These are phyloP conservation scores for Rousettus madagascariensis DNA, from an alignment of 2,797 vertebrate species.

Conservation along the genomic window DNA sequence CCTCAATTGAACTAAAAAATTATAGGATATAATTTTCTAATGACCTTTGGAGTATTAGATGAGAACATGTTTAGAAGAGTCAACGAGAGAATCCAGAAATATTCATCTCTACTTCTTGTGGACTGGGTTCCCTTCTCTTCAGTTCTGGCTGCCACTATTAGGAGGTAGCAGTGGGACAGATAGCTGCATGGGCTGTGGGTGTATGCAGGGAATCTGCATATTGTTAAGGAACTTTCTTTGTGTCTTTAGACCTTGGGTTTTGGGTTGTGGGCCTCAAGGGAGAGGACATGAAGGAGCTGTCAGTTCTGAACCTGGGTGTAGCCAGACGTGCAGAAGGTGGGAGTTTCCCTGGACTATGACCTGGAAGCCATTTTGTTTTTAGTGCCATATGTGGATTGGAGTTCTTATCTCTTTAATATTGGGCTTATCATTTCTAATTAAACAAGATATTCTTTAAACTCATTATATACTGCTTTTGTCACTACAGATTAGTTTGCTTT, in stretches of 20 bases:
- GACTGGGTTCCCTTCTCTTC: neutral
- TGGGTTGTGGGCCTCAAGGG: neutral
- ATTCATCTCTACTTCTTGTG: neutral
- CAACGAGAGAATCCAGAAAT: neutral
- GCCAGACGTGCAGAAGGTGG: neutral
- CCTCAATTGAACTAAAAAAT: too few relatives aligned
- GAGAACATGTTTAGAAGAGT: neutral
- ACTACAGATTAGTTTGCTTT: constrained; percentile 10
- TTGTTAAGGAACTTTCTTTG: neutral
- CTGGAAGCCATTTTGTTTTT: neutral
- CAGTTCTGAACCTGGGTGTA: neutral
- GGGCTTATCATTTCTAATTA: neutral
- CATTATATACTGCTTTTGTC: neutral
- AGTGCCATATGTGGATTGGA: neutral
- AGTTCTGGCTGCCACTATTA: neutral
- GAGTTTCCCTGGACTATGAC: neutral
- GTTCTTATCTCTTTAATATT: neutral
- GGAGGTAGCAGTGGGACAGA: neutral
- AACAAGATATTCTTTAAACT: neutral
- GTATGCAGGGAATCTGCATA: neutral
- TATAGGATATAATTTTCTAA: neutral
- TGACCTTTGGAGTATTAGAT: neutral
- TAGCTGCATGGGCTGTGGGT: neutral
- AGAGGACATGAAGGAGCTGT: neutral
- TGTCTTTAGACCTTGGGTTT: neutral